Evolutionary conservation across 2,888 invertebrate genomes (phyloP).

Genomic region (Palloptera scutellata): DNA sequence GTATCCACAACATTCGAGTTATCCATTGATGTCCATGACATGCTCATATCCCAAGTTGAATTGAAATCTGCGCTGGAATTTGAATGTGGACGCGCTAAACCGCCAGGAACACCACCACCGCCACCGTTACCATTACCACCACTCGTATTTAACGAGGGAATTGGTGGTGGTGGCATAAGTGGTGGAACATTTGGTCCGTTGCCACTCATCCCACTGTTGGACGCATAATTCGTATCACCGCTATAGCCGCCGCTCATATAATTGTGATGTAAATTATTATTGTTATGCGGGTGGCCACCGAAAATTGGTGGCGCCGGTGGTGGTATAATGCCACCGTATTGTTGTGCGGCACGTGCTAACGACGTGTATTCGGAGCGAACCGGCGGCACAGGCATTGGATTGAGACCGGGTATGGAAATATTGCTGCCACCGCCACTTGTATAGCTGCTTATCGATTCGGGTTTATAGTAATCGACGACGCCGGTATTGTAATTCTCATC

Average conservation of each 20-base stretch:
- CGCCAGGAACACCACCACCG: constrained; percentile 10
- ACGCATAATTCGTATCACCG: constrained; percentile 7
- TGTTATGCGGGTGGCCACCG: constrained; percentile 28
- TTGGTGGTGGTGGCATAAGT: constrained; percentile 57
- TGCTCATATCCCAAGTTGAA: constrained; percentile 65
- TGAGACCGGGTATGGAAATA: constrained; percentile 43
- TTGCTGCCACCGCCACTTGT: constrained; percentile 42
- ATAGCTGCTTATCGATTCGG: constrained; percentile 54
- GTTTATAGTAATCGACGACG: constrained; percentile 66
- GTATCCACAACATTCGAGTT: constrained; percentile 66
- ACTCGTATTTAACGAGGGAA: constrained; percentile 48
- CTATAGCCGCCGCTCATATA: constrained; percentile 29
- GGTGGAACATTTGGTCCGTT: constrained; percentile 42
- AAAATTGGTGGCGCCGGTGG: constrained; percentile 42
- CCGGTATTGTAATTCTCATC: constrained; percentile 65
- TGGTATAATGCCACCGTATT: constrained; percentile 41
- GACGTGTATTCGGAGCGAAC: constrained; percentile 50
- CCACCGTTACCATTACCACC: constrained; percentile 9
- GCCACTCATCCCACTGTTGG: constrained; percentile 13
- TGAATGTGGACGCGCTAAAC: constrained; percentile 23
- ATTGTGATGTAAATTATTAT: constrained; percentile 13
- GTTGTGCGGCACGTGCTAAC: constrained; percentile 46
- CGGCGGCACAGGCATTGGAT: constrained; percentile 50
- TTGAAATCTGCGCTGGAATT: constrained; percentile 57
- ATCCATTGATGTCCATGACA: constrained; percentile 63